Evolutionary conservation across 2,113 vertebrate species (phyloP), one percentile per base, ranked within the genome.

Genomic region (Eulemur macaco): DNA sequence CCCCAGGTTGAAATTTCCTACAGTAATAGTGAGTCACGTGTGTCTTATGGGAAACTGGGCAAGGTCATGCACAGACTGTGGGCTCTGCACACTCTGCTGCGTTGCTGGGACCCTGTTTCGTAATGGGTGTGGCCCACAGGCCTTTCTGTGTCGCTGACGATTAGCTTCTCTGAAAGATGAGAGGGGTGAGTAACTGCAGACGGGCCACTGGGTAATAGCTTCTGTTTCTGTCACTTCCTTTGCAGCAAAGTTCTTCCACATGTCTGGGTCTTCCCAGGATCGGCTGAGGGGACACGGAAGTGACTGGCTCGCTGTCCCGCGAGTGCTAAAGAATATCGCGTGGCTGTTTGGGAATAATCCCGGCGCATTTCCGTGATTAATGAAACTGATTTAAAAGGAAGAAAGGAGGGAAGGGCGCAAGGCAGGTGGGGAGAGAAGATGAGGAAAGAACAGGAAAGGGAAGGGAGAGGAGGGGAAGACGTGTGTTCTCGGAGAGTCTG

Each of bases 31-130:
- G 69, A 86, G 68, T 78, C 50, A 66, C 76, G 69, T 23, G 21
- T 64, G 17, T 96, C 54, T 64, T 93, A 0, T 5, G 25, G 74
- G 85, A 96, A 97, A 84, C 94, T 54, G 80, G 58, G 86, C 8
- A 42, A 5, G 86, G 63, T 45, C 18, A 86, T 34, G 6, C 3
- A 63, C 52, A 74, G 86, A 27, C 34, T 34, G 8, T 85, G 89
- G 89, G 92, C 74, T 83, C 39, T 60, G 6, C 11, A 11, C 4
- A 0, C 9, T 74, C 84, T 76, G 83, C 18, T 45, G 34, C 54
- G 27, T 5, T 5, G 11, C 3, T 34, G 4, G 42, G 37, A 54
- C 81, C n/a, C 90, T 89, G 39, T 27, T 20, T 12, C 58, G 80
- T 5, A 3, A 8, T 1, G 42, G 27, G 14, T 58, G 29, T 18